These are phyloP conservation scores for Dasyornis broadbenti DNA, from an alignment of 2,113 vertebrate species.

Conservation along the genomic window DNA sequence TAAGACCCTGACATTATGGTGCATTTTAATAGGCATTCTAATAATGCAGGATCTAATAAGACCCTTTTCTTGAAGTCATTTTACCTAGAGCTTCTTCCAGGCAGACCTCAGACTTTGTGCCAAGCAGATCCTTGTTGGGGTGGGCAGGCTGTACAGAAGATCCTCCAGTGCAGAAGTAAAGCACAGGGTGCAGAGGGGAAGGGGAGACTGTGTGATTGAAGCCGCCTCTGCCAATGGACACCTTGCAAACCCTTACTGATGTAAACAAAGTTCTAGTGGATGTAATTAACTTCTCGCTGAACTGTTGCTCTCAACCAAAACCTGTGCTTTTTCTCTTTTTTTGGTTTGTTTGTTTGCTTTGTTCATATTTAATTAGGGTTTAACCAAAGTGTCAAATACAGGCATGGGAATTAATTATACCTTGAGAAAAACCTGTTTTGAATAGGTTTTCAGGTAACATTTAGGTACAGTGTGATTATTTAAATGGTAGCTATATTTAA, in stretches of 20 bases:
- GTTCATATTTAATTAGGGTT: neutral
- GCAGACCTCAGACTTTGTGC: neutral
- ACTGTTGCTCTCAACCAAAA: neutral
- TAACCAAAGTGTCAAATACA: neutral
- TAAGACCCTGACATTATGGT: neutral
- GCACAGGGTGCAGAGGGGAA: accelerated
- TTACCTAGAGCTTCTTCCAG: neutral
- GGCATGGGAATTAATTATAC: neutral
- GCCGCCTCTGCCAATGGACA: neutral
- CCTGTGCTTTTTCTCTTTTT: neutral
- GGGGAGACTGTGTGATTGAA: accelerated
- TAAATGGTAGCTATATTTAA: neutral
- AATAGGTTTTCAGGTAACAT: neutral
- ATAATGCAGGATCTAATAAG: neutral
- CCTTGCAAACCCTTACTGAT: neutral
- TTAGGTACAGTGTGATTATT: neutral
- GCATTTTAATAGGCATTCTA: neutral
- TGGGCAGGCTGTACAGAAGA: neutral
- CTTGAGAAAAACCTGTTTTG: neutral
- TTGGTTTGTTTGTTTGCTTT: neutral
- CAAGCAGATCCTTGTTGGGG: neutral
- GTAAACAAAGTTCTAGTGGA: neutral
- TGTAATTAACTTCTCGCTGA: neutral
- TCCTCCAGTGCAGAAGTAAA: neutral
- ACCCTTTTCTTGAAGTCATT: neutral